A percentile compares a stretch with the other conserved stretches of the same genome.
phyloP scores from a whole-genome alignment of 2,888 invertebrate genomes.

The Caenorhabditis sp. region DNA sequence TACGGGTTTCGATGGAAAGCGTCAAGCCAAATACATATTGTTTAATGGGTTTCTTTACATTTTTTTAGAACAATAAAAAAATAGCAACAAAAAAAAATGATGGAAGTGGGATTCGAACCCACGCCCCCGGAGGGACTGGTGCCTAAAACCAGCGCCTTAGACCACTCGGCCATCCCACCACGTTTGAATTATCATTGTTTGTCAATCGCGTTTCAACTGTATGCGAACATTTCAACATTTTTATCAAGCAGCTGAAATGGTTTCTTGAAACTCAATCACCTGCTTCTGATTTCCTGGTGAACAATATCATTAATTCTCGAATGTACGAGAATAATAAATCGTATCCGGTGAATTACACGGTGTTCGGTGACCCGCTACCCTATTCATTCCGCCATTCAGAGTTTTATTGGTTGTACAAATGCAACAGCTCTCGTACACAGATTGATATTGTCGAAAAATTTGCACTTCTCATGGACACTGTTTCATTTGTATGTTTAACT shows the following conservation, averaged over 20 bases:
- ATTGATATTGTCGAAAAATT: not conserved
- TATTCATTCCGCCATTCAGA: not conserved
- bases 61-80: not conserved
- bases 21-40: constrained; percentile 24
- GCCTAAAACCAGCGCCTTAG: constrained; percentile 89
- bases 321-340: not conserved
- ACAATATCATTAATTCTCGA: no score
- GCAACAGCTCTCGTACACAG: not conserved
- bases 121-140: constrained; percentile 79
- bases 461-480: not conserved
- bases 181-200: no score
- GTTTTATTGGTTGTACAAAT: not conserved
- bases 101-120: constrained; percentile 65
- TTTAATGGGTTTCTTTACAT: constrained; percentile 4
- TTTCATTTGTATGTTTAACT: not conserved
- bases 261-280: no score
- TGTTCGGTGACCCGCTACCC: not conserved
- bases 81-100: constrained; percentile 34
- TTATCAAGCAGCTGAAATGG: no score
- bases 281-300: no score
- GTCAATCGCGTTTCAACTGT: no score
- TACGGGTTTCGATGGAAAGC: constrained; percentile 36
- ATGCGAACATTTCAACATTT: no score
- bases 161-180: constrained; percentile 81
- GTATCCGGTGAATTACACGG: not conserved